Evolutionary conservation across 2,113 vertebrate species (phyloP), one percentile per base, ranked within the genome.

Genomic region (Chaetodon auriga): DNA sequence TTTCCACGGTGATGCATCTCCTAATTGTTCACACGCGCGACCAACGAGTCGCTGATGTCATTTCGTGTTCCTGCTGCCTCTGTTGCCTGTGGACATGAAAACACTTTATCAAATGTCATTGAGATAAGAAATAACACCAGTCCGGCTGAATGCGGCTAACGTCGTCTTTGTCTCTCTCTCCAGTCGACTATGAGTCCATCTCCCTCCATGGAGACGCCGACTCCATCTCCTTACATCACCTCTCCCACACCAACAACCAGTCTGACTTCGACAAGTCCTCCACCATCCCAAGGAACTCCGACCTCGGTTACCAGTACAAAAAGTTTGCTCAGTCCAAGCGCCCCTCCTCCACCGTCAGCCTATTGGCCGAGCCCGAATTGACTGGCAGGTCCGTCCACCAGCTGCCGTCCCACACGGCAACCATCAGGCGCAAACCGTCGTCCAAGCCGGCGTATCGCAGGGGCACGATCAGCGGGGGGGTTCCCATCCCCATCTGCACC

Each of bases 241-340:
- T 96, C 69, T 82, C 87, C 4, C 95, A 94, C 15, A 83, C 82
- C 48, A 78, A 65, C 74, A 87, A 87, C 80, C 95, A 95, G 41
- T 89, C 94, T 0, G 95, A 96, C 81, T 96, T 96, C 3, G 96
- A 97, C 93, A 95, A 94, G 76, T 97, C 96, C 13, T 96, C 95
- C 5, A 97, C 96, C 7, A 95, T 97, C 74, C 96, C 96, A 0
- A 92, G 96, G 62, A 96, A 96, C 92, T 96, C 95, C 0, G 96
- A 96, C 82, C 93, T 97, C 48, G 86, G 94, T 55, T 83, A 94
- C 66, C 95, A 96, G 88, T 96, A 94, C 90, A 87, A 94, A 58
- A 94, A 94, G 83, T 95, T 96, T 19, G 93, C 94, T 36, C 96
- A 96, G 79, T 94, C 89, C 81, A 95, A 95, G 61, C 94, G 96